Evolutionary conservation across 2,113 vertebrate genomes (phyloP), one percentile per base, ranked within the genome.

Genomic region (Telmatochromis bifrenatus): DNA sequence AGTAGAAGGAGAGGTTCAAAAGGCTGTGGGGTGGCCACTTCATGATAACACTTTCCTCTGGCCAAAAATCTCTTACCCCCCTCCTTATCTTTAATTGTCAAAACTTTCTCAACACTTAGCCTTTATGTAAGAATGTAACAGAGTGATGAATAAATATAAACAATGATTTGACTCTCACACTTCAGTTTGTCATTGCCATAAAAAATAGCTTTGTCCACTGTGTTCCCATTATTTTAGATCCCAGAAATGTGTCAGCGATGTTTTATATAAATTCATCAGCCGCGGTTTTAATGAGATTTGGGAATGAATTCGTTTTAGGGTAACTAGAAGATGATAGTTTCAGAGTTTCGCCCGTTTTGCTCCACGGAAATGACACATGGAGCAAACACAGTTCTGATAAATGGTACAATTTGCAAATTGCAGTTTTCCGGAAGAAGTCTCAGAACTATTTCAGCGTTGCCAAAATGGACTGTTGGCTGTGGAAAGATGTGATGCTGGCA

Each of bases 141-240:
- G 54, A 19, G 6, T 9, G 23, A 9, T 77, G 68, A 77, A 51
- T 37, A 49, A 49, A 82, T 77, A 70, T 77, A 68, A 75, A 89
- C 5, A 42, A 53, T 58, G 47, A 82, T 89, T 28, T 53, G 51
- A 79, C 31, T 49, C 14, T 13, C 54, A 51, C 70, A 65, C 75
- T n/a, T 53, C 37, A 81, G 21, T n/a, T 58, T 6, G 58, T 81
- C 51, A 10, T 19, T 55, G 11, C 17, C 26, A 12, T 15, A 11
- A 81, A 77, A 84, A 81, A 68, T 49, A 7, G 89, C 87, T 89
- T 89, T 87, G 80, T 87, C 80, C 60, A 62, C 19, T 35, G 81
- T 80, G 84, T 55, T 56, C 79, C 39, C 31, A 49, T 84, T 53
- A 89, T 91, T 92, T 79, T 33, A 88, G 82, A 88, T 81, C 81